A percentile compares a stretch with the other conserved stretches of the same genome.
Evolutionary conservation across 2,888 invertebrate species (phyloP).

Genomic region (Aphodius granarius): DNA sequence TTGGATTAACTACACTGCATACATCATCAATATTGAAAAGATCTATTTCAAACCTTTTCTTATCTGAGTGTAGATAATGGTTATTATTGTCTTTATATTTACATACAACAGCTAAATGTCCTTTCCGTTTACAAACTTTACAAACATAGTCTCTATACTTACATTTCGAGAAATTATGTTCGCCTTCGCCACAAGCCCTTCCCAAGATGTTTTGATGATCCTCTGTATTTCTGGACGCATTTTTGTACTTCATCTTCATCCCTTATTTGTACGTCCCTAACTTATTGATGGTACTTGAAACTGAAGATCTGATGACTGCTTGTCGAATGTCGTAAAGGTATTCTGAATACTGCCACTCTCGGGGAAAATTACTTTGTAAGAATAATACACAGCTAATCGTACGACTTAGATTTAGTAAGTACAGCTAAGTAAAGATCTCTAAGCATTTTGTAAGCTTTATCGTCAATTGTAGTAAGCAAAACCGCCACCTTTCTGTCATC

Average conservation of each 20-base stretch:
- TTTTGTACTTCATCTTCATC: neutral
- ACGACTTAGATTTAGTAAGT: constrained; percentile 34
- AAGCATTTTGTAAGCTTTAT: constrained; percentile 32
- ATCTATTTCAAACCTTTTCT: constrained; percentile 4
- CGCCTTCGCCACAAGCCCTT: constrained; percentile 14
- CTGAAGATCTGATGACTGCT: neutral
- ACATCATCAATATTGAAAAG: constrained; percentile 12
- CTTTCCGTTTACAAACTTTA: no score
- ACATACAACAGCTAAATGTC: constrained; percentile 21
- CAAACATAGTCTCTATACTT: constrained; percentile 26
- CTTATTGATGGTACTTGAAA: no score
- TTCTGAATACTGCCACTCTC: no score
- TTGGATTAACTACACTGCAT: constrained; percentile 8
- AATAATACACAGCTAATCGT: constrained; percentile 29
- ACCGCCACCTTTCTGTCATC: neutral
- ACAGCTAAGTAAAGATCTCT: constrained; percentile 34
- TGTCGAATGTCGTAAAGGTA: no score
- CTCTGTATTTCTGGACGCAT: neutral
- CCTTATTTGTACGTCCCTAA: no score
- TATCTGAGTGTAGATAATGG: neutral
- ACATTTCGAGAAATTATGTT: constrained; percentile 28
- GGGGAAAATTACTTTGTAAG: no score
- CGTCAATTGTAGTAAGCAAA: constrained; percentile 33
- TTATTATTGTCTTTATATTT: neutral
- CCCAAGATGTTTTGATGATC: neutral